Evolutionary conservation across 2,797 vertebrate species (phyloP).

Genomic region (Lacerta agilis): DNA sequence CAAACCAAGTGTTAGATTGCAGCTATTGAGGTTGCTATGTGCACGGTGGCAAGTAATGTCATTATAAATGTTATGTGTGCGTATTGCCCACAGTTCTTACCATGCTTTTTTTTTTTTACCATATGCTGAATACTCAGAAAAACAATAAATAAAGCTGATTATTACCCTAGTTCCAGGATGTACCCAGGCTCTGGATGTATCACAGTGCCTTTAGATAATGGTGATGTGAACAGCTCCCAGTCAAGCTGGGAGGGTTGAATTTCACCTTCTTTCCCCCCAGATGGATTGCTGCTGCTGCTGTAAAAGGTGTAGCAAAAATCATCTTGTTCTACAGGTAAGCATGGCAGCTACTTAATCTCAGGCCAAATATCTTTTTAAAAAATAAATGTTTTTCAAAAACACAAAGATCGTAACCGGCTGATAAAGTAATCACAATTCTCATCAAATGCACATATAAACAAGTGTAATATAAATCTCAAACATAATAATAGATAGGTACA

Average conservation of each 20-base stretch:
- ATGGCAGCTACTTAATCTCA: neutral
- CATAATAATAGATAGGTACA: too few relatives aligned
- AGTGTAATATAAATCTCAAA: too few relatives aligned
- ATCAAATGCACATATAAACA: too few relatives aligned
- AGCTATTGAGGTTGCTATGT: neutral
- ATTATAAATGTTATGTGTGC: neutral
- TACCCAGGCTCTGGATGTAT: neutral
- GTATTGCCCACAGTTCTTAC: neutral
- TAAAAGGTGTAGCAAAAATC: neutral
- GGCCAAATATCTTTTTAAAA: too few relatives aligned
- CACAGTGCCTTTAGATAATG: neutral
- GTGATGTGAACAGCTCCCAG: neutral
- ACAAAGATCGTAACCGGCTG: too few relatives aligned
- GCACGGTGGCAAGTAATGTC: neutral
- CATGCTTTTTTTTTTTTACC: too few relatives aligned
- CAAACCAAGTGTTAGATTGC: neutral
- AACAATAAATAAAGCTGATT: too few relatives aligned
- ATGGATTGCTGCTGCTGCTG: neutral
- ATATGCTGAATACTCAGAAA: too few relatives aligned
- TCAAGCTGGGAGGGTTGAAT: too few relatives aligned
- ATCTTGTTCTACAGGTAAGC: neutral
- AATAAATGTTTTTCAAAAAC: too few relatives aligned
- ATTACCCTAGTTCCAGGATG: neutral
- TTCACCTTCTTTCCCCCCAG: neutral
- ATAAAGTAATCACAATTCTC: too few relatives aligned